Base-by-base conservation (phyloP, 30 jellyfish, hydroid and myxozoan genomes). In the Aurelia sp. region DNA sequence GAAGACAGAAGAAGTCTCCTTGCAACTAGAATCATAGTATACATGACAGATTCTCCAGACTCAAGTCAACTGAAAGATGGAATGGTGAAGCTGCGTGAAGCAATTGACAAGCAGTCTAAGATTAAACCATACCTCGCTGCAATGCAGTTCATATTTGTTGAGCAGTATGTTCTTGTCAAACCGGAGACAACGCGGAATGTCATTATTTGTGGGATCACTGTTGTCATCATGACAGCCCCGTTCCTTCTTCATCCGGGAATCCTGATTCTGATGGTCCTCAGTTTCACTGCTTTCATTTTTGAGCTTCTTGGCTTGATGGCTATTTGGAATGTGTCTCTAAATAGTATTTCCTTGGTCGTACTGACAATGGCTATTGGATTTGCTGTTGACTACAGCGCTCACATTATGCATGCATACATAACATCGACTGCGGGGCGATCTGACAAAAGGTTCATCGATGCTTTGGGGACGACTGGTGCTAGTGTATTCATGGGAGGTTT, bases 281-380 rank as follows among this genome's bases (percentile, higher is more conserved):
- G 96, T 15, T 92, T 92, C 64, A 69, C 87, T 12, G 77, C 84
- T 23, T 86, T 86, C 67, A 79, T 88, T 12, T 70, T 87, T 22
- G 98, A 92, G 57, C 74, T 92, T 58, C 40, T 87, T 61, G 98
- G 96, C 17, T 7, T 85, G 82, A 85, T 85, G 95, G 73, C 86
- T 4, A 11, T 75, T 64, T 85, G 95, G 95, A 58, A 65, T 35
- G 89, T 85, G 12, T 68, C 86, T 10, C 30, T 85, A 55, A 85
- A 85, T 30, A 72, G 90, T 21, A 85, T 85, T 64, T 85, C 95
- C 50, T 63, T 85, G 85, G 73, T 85, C 57, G 72, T 73, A 0
- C 44, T 85, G 7, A 75, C 83, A 15, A 85, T 85, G 95, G 83
- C 95, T 6, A 75, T 85, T 13, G 95, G 95, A 8, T 85, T 85